Evolutionary conservation across 2,888 invertebrate genomes (phyloP).

Genomic region (Drosophila infuscata): DNA sequence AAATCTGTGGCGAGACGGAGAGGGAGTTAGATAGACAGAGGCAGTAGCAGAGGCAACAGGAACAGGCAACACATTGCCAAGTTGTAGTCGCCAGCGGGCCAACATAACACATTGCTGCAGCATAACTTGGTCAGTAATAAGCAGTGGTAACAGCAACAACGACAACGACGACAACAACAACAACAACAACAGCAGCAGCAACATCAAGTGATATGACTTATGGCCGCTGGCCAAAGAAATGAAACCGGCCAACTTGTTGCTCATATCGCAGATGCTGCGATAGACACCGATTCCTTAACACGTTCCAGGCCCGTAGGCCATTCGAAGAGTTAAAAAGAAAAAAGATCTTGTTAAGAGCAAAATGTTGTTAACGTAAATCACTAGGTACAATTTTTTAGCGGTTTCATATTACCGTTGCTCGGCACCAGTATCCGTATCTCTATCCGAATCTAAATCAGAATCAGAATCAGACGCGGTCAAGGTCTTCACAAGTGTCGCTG

Average conservation of each 20-base stretch:
- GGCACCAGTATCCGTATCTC: not conserved
- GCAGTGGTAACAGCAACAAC: constrained; percentile 19
- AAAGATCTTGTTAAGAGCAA: constrained; percentile 73
- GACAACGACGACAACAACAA: too few species aligned
- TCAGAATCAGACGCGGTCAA: constrained; percentile 65
- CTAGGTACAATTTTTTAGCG: constrained; percentile 65
- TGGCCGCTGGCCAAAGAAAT: constrained; percentile 61
- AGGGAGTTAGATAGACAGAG: not conserved
- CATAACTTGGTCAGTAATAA: constrained; percentile 75
- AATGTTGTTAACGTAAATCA: constrained; percentile 71
- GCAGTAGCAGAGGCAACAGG: not conserved
- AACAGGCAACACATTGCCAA: constrained; percentile 47
- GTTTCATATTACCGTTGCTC: constrained; percentile 74
- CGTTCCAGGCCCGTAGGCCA: constrained; percentile 51
- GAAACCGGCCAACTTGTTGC: constrained; percentile 64
- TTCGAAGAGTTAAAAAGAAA: constrained; percentile 12
- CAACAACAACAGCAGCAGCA: constrained; percentile 4
- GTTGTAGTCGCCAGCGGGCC: constrained; percentile 52
- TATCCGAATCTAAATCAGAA: constrained; percentile 2
- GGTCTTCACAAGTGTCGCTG: constrained; percentile 62
- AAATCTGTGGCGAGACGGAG: constrained; percentile 37
- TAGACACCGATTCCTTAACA: constrained; percentile 75
- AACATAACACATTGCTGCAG: constrained; percentile 74
- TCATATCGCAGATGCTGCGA: constrained; percentile 62
- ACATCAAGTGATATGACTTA: constrained; percentile 60